A percentile compares a stretch with the other conserved stretches of the same genome.
phyloP scores from a whole-genome alignment of 2,888 invertebrate species.

The Hoplodrina blanda region DNA sequence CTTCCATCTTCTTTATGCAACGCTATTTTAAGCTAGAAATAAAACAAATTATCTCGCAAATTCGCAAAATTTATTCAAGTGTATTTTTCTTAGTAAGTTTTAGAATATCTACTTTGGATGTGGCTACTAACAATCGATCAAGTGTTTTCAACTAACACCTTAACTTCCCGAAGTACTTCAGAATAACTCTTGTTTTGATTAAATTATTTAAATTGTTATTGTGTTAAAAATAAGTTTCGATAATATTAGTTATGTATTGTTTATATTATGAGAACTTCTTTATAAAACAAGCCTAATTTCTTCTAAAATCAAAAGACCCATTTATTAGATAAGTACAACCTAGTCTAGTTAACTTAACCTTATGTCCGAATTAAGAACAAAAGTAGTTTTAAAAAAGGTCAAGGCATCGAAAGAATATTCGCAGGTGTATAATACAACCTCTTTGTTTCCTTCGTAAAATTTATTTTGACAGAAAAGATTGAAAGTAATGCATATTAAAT shows the following conservation, averaged over 20 bases:
- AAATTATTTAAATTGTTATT: not conserved
- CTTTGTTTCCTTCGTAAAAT: conserved; percentile 50
- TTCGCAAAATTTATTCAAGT: no score
- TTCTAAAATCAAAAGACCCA: no score
- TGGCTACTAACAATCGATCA: no score
- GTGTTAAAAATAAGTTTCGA: no score
- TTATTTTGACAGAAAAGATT: conserved; percentile 64
- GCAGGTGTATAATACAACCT: not conserved
- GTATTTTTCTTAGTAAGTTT: no score
- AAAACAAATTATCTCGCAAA: no score
- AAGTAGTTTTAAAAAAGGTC: not conserved
- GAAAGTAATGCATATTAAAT: conserved; percentile 79
- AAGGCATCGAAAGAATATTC: not conserved
- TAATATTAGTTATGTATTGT: no score
- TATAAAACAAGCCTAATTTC: no score
- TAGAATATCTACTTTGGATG: no score
- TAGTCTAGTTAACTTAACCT: not conserved
- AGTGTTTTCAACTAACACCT: not conserved
- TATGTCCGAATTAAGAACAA: not conserved
- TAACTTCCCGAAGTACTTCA: not conserved
- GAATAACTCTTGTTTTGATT: not conserved
- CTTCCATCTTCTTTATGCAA: no score
- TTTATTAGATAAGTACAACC: not conserved
- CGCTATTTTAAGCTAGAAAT: no score
- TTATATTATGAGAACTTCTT: no score